phyloP scores from a whole-genome alignment of 2,113 vertebrate genomes.

The Anoplopoma fimbria region DNA sequence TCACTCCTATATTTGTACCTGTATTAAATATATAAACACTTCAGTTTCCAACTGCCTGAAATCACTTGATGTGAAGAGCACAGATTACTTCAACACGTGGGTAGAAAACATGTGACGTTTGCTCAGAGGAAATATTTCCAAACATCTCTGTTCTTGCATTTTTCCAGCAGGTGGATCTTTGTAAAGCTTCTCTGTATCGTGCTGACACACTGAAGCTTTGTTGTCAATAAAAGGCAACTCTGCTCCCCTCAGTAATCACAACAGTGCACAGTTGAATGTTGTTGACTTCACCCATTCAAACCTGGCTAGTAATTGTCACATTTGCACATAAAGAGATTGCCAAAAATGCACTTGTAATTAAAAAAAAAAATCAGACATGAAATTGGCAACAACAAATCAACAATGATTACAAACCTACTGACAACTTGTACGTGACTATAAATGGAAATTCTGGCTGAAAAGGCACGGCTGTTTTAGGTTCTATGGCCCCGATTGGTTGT shows the following conservation, averaged over 20 bases:
- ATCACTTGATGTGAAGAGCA: background rate
- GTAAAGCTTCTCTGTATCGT: background rate
- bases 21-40: background rate
- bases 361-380: background rate
- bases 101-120: background rate
- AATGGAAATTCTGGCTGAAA: background rate
- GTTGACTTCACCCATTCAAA: background rate
- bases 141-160: background rate
- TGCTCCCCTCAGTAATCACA: background rate
- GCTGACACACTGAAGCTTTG: background rate
- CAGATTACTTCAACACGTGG: background rate
- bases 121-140: background rate
- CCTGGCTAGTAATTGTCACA: background rate
- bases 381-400: background rate
- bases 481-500: too few relatives aligned
- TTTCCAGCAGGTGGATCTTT: constrained; percentile 3
- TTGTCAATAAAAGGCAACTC: background rate
- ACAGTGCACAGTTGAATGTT: background rate
- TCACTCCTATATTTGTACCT: background rate
- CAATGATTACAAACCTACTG: background rate
- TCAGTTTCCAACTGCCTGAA: background rate
- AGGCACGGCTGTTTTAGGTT: too few relatives aligned
- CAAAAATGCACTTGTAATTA: background rate
- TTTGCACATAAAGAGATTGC: background rate
- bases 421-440: background rate